Conservation (phyloP, 2,797 vertebrate genomes). For the Eulemur rubriventer region DNA sequence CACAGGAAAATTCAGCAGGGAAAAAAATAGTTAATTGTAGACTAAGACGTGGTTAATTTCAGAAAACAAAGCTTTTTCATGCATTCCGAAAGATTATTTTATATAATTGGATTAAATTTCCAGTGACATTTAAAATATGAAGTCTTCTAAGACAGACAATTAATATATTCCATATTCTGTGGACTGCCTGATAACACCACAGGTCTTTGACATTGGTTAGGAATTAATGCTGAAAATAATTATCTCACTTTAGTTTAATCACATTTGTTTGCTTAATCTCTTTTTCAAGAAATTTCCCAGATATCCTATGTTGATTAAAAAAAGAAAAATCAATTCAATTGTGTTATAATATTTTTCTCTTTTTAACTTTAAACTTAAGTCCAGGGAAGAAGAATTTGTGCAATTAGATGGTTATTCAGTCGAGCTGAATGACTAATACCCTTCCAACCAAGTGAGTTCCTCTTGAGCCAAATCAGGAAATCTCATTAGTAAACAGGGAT, state of each 20-base stretch:
- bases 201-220: slow-evolving; percentile 23
- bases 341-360: not conserved
- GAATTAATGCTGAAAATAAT: slow-evolving; percentile 48
- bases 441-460: not conserved
- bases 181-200: not conserved
- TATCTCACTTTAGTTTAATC: slow-evolving; percentile 37
- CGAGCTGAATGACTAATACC: not conserved
- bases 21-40: not conserved
- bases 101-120: slow-evolving; percentile 53
- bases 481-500: not conserved
- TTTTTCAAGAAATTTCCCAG: not conserved
- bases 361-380: slow-evolving; percentile 30
- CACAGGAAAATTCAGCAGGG: not conserved
- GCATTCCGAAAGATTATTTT: slow-evolving; percentile 34
- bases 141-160: slow-evolving; percentile 29
- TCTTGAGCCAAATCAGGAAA: not conserved
- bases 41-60: not conserved
- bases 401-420: not conserved
- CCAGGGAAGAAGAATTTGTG: not conserved
- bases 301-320: not conserved
- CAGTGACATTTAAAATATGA: slow-evolving; percentile 56
- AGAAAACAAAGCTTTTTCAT: not conserved
- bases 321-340: not conserved
- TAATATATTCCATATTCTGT: slow-evolving; percentile 36
- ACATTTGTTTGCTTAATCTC: slow-evolving; percentile 33